A percentile compares a stretch with the other conserved stretches of the same genome.
These are phyloP conservation scores for Piaya cayana DNA, from an alignment of 2,113 vertebrate genomes.

Conservation along the genomic window DNA sequence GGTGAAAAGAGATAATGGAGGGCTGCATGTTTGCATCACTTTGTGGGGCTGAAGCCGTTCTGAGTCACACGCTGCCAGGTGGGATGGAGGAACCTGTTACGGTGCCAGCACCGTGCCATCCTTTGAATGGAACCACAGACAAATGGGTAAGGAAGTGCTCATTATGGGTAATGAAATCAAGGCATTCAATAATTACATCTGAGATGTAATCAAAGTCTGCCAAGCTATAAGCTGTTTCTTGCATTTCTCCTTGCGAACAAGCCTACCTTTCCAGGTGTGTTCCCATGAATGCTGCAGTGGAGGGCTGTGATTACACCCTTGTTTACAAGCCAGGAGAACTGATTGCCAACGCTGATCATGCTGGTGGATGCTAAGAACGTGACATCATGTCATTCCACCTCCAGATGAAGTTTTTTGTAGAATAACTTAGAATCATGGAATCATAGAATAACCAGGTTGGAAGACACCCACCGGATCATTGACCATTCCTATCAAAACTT, in stretches of 20 bases:
- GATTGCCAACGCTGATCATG: not conserved
- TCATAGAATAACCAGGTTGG: too few species aligned
- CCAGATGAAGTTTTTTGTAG: not conserved
- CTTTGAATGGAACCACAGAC: not conserved
- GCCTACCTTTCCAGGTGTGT: not conserved
- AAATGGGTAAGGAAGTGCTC: not conserved
- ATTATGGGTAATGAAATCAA: not conserved
- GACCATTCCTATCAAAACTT: too few species aligned
- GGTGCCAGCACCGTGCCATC: not conserved
- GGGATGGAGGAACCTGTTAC: not conserved
- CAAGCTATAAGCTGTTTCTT: not conserved
- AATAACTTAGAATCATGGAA: too few species aligned
- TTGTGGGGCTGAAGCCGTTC: not conserved
- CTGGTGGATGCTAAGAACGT: not conserved
- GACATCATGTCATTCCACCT: not conserved
- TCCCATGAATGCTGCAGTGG: not conserved
- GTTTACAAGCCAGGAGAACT: not conserved
- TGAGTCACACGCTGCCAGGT: not conserved
- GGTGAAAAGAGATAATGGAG: conserved; percentile 19
- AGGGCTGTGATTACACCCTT: not conserved
- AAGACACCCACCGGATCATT: too few species aligned
- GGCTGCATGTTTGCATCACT: not conserved
- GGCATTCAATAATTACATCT: not conserved
- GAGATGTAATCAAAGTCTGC: not conserved
- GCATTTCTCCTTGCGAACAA: not conserved